phyloP scores from a whole-genome alignment of 2,797 vertebrate species.

The Micromesistius poutassou region DNA sequence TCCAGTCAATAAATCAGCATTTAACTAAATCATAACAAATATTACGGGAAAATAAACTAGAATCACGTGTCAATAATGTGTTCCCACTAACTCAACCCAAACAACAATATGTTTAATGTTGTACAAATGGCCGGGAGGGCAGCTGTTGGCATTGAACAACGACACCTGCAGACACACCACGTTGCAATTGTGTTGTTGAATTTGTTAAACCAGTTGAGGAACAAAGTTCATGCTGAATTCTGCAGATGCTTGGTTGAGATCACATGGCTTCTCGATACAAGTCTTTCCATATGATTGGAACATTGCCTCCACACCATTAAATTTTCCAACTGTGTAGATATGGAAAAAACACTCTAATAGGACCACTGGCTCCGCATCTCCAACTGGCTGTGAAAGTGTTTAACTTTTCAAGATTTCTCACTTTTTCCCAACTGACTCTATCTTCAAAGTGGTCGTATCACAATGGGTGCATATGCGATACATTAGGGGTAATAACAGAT shows the following conservation, averaged over 20 bases:
- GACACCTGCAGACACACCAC: background rate
- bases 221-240: constrained; percentile 7
- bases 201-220: background rate
- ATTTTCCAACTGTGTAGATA: constrained; percentile 33
- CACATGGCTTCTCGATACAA: constrained; percentile 24
- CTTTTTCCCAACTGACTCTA: constrained; percentile 48
- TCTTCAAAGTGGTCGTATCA: constrained; percentile 33
- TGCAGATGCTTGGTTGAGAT: constrained; percentile 15
- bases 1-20: background rate
- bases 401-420: constrained; percentile 49
- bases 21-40: background rate
- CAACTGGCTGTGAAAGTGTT: constrained; percentile 56
- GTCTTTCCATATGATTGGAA: constrained; percentile 21
- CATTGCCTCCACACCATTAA: constrained; percentile 28
- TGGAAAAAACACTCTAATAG: constrained; percentile 42
- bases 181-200: background rate
- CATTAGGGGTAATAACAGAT: constrained; percentile 16
- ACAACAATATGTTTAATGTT: background rate
- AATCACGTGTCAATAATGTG: background rate
- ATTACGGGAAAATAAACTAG: background rate
- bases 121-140: background rate
- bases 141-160: background rate
- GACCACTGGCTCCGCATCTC: constrained; percentile 36
- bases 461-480: constrained; percentile 29
- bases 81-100: background rate